Evolutionary conservation across 2,888 invertebrate species (phyloP).

Genomic region (Plagodis dolabraria): DNA sequence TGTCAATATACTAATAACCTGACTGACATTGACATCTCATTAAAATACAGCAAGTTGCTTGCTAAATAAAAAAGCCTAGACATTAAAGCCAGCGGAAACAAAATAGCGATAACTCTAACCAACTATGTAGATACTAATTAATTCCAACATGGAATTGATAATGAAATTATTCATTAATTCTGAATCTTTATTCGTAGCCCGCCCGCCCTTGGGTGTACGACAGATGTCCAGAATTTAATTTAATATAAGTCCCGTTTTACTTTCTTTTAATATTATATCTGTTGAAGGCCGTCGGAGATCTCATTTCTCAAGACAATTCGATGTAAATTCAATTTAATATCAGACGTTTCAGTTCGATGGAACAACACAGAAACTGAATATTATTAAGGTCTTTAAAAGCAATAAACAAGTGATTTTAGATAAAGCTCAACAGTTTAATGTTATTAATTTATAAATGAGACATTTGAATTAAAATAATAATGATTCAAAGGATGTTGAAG

Average conservation of each 20-base stretch:
- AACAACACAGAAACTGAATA: slow-evolving; percentile 50
- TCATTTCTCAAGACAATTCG: slow-evolving; percentile 58
- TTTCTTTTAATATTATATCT: slow-evolving; percentile 73
- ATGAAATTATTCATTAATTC: slow-evolving; percentile 74
- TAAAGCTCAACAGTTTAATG: slow-evolving; percentile 22
- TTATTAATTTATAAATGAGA: slow-evolving; percentile 28
- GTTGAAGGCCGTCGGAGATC: slow-evolving; percentile 49
- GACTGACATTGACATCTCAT: slow-evolving; percentile 12
- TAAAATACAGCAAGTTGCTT: slow-evolving; percentile 10
- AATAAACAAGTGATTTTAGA: slow-evolving; percentile 53
- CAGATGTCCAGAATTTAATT: slow-evolving; percentile 79
- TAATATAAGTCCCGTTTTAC: slow-evolving; percentile 67
- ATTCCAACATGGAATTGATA: slow-evolving; percentile 53
- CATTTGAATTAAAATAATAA: slow-evolving; percentile 24
- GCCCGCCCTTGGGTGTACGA: slow-evolving; percentile 58
- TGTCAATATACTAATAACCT: not conserved
- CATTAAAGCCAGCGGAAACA: slow-evolving; percentile 20
- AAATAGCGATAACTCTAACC: slow-evolving; percentile 32
- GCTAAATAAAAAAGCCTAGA: slow-evolving; percentile 7
- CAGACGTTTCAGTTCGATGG: slow-evolving; percentile 46
- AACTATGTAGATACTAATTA: slow-evolving; percentile 38
- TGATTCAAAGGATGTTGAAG: slow-evolving; percentile 10
- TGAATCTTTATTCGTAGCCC: slow-evolving; percentile 58
- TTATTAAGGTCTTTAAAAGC: slow-evolving; percentile 48
- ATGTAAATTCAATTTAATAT: slow-evolving; percentile 67